Evolutionary conservation across 2,113 vertebrate species (phyloP), one percentile per base, ranked within the genome.

Genomic region (Delphinus delphis): DNA sequence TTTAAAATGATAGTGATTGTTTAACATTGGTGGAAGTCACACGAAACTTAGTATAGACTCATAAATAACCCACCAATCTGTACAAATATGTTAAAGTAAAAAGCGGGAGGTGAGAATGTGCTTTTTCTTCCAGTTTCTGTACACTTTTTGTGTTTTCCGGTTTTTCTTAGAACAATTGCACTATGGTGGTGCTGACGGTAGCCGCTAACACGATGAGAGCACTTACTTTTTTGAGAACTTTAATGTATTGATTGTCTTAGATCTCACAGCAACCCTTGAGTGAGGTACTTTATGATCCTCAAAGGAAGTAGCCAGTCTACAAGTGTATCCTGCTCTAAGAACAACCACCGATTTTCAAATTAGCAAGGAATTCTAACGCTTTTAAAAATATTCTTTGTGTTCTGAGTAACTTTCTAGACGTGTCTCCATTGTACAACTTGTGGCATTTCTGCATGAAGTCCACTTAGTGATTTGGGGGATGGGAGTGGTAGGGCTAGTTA

Each of bases 361-460:
- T 44, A 28, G 26, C 94, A 62, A 47, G 28, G 70, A 77, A 73
- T 92, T 44, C 14, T 21, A 44, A n/a, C 44, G n/a, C 36, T 93
- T 84, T 88, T 23, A n/a, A 38, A 87, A 41, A 67, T 26, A 33
- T 1, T 12, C 23, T 93, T 67, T 68, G 14, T 63, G 8, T 62
- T 63, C 86, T 79, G 28, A n/a, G 5, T 65, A 15, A 8, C 53
- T 96, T 63, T n/a, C 12, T 50, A 71, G 25, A 8, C 2, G 1
- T 36, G 26, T 6, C 38, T 85, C 26, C 25, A 8, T 26, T 55
- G 17, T 58, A 0, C 20, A 58, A n/a, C 7, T 58, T 47, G 20
- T 0, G 12, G 20, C 7, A 4, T 0, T 14, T 89, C 33, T 73
- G 3, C 1, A 6, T 67, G 87, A 47, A 18, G 33, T 36, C 31